Base-by-base conservation (phyloP, 2,797 vertebrate species). In the Epinephelus coioides region DNA sequence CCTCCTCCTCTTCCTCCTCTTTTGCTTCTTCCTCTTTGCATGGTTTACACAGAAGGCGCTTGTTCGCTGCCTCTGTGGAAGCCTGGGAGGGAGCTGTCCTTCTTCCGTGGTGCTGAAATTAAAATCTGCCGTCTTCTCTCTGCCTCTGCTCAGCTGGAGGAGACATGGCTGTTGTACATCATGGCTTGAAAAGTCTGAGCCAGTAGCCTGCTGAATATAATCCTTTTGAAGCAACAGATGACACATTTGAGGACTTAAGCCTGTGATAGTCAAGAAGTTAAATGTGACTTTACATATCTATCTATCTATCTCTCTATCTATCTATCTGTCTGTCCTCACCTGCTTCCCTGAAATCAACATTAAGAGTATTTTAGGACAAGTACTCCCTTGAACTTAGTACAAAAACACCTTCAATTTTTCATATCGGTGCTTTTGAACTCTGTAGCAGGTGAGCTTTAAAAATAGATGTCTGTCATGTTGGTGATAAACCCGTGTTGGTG, bases 21-120 rank as follows among this genome's bases (percentile, higher is more conserved):
- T 13, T 12, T 9, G 3, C 10, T 11, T 3, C 54, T 14, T 5
- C n/a, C 51, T 53, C 71, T 50, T 60, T 14, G 46, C 59, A 23
- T 66, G 71, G 51, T 49, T 82, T 27, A 69, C 63, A 83, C 90
- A 90, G 79, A 84, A 85, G 81, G 54, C 70, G 51, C 83, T 83
- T 90, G 88, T 89, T 86, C 84, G 10, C 53, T 30, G 73, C 51
- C 72, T 75, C 66, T 10, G 55, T 81, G 44, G 77, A 62, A 59
- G 85, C 50, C 79, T 81, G 65, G 61, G 77, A 87, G 73, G 89
- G 93, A 94, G 89, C 94, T 95, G 93, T 94, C 91, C 90, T 54
- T 79, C 74, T 64, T 54, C 21, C 59, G 54, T 83, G 83, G 93
- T 94, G 88, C 95, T 95, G 94, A 94, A 94, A 94, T 85, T n/a